Base-by-base conservation (phyloP, 1,140 invertebrate species). In the Phortica variegata region DNA sequence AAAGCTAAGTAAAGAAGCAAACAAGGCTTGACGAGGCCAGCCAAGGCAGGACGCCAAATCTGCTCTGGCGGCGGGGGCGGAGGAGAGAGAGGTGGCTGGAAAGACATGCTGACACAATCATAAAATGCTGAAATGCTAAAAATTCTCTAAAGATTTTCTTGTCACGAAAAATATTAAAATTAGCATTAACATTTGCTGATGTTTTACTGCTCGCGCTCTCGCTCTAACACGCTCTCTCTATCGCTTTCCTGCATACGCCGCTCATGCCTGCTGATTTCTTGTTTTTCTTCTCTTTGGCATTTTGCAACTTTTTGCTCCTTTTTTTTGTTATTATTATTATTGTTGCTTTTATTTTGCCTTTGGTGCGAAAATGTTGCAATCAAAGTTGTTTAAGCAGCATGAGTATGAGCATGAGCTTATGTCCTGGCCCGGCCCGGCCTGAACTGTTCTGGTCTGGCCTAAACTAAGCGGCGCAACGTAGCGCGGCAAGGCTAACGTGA, bases 131-230 rank as follows among this genome's bases (percentile, higher is more conserved):
- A 31, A 43, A 43, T 43, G 40, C 10, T n/a, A 36, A 43, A 43
- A 23, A 20, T 37, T 43, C 16, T 42, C 38, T 36, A 33, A 47
- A 43, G 18, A 49, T 38, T 49, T 46, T 55, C 61, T 65, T 62
- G 70, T 74, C 70, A 73, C 55, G 65, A 41, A 65, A 69, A 70
- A 74, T 73, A 71, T 73, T 58, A 51, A 65, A 74, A 74, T 73
- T 65, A 73, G 55, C 61, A 53, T 63, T 63, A 66, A 59, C 57
- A 68, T 71, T 56, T 59, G 41, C 32, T 55, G 37, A 40, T 43
- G 26, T 20, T 33, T 43, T 49, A 47, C 43, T 41, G 44, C 41
- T 23, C 45, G 38, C 34, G 39, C 32, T 18, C 47, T 26, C 36
- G 37, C 32, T 5, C 16, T 3, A 15, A 7, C 33, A 29, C 36